Evolutionary conservation across 2,113 vertebrate species (phyloP).

Genomic region (Silurus glanis): DNA sequence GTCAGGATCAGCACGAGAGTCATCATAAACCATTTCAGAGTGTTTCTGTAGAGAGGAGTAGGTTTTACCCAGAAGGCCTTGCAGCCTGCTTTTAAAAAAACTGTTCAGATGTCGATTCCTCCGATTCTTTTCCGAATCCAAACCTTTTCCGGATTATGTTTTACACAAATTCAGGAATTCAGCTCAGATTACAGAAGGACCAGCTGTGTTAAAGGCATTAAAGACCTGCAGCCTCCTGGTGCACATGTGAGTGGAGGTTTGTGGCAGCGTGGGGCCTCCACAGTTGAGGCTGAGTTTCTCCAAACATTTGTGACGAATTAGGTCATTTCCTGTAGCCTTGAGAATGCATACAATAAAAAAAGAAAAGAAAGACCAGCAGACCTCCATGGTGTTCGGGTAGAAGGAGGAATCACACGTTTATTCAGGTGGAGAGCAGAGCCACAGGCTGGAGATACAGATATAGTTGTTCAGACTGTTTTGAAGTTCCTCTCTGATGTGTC

Average conservation of each 20-base stretch:
- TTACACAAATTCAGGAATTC: neutral
- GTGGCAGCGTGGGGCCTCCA: conserved; percentile 33
- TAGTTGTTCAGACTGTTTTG: neutral
- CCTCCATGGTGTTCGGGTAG: conserved; percentile 17
- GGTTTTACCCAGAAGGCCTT: neutral
- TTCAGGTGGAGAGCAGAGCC: conserved; percentile 10
- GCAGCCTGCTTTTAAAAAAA: neutral
- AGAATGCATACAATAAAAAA: conserved; percentile 29
- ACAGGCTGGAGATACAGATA: neutral
- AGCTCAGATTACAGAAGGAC: neutral
- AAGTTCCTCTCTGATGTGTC: neutral
- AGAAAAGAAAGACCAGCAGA: conserved; percentile 11
- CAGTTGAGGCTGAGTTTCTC: conserved; percentile 29
- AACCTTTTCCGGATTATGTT: no score
- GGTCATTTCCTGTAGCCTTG: conserved; percentile 51
- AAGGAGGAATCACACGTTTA: neutral
- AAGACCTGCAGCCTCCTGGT: conserved; percentile 12
- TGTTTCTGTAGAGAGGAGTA: neutral
- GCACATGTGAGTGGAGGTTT: conserved; percentile 13
- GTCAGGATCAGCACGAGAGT: neutral
- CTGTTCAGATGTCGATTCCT: no score
- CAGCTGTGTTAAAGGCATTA: conserved; percentile 14
- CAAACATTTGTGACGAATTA: conserved; percentile 55
- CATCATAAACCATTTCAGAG: no score
- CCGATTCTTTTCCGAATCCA: no score